Evolutionary conservation across 2,888 invertebrate species (phyloP), one percentile per base, ranked within the genome.

Genomic region (Ophion slaviceki): DNA sequence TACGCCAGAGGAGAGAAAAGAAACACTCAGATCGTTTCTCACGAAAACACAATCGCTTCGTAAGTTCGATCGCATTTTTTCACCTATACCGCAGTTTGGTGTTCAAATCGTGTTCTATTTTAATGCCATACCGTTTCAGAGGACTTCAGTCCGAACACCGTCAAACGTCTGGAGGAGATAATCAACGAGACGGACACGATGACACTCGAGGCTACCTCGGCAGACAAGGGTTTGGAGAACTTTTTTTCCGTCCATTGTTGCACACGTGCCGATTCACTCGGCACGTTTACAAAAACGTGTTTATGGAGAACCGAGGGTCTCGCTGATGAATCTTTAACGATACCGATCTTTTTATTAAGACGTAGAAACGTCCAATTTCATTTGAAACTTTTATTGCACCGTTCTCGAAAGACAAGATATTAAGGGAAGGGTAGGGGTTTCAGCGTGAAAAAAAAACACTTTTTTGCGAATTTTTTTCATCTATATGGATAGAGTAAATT

Each of bases 221-320:
- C 90, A 3, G 92, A 93, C 20, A 92, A 92, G 88, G 85, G 93
- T 93, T 68, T n/a, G 28, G 11, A 36, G 8, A 67, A n/a, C n/a
- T 40, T 32, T 53, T 67, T 36, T 5, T 7, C 0, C 14, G 5
- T 14, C 17, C 14, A 7, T 28, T 28, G 17, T 24, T 7, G 11
- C 8, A 70, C 11, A 17, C 6, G n/a, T 32, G 59, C 14, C 4
- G 40, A 40, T 40, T 40, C 40, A 40, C 0, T 40, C 32, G 32
- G 32, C 32, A 32, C 32, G 32, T 32, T 4, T 32, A 32, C 32
- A 32, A 32, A 32, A 24, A 59, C 36, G 67, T 74, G 68, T 80
- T 17, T 20, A 67, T 64, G 14, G 53, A 53, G 17, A 53, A 53
- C 2, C 17, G 17, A 17, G 5, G 53, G 17, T 14, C 14, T 53